Conservation (phyloP, 1,140 invertebrate genomes). For the Orussus abietinus region DNA sequence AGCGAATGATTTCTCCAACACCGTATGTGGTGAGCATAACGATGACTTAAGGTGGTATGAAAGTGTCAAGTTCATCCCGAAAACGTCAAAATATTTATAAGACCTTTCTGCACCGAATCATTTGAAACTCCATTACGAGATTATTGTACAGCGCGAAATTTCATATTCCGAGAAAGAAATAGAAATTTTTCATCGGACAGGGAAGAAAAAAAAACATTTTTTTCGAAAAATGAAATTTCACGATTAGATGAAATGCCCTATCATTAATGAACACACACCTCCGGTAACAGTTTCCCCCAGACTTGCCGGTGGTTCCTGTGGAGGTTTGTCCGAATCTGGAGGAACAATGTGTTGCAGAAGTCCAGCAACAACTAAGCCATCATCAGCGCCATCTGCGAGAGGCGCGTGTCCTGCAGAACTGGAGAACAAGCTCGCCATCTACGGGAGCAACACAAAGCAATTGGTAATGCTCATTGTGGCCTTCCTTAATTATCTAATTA, state of each 20-base stretch:
- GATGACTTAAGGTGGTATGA: too few species aligned
- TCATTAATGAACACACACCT: too few species aligned
- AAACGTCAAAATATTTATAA: too few species aligned
- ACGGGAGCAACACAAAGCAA: conserved; percentile 33
- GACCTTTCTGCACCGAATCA: too few species aligned
- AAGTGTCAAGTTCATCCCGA: too few species aligned
- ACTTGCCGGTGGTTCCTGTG: conserved; percentile 26
- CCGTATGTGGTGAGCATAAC: conserved; percentile 15
- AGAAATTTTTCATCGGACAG: too few species aligned
- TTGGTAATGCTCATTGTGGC: conserved; percentile 24
- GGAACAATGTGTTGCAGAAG: conserved; percentile 15
- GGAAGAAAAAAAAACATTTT: too few species aligned
- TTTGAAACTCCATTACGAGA: too few species aligned
- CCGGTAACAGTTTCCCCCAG: conserved; percentile 26
- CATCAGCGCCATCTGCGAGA: conserved; percentile 10
- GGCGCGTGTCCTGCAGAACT: conserved; percentile 34
- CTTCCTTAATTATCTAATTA: background rate
- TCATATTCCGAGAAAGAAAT: too few species aligned
- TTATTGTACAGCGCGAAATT: too few species aligned
- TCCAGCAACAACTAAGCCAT: conserved; percentile 8
- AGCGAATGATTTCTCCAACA: conserved; percentile 9
- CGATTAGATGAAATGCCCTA: too few species aligned
- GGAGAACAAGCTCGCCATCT: conserved; percentile 23
- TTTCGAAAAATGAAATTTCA: too few species aligned
- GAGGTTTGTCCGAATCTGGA: conserved; percentile 7